phyloP scores from a whole-genome alignment of 2,797 vertebrate genomes.

The Diplodus puntazzo region DNA sequence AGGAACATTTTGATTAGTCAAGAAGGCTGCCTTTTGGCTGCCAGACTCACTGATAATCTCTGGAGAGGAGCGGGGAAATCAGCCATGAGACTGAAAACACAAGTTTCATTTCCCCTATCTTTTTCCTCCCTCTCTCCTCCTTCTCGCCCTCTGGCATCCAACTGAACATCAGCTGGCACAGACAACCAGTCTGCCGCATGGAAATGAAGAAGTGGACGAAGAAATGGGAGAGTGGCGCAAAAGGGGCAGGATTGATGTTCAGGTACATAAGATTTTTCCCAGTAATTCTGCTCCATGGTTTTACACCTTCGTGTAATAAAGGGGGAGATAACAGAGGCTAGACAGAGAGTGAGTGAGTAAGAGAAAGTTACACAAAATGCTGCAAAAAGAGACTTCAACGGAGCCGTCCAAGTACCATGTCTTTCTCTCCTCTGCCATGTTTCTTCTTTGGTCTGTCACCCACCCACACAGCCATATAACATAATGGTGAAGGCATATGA shows the following conservation, averaged over 20 bases:
- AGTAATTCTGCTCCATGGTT: conserved; percentile 10
- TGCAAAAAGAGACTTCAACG: conserved; percentile 50
- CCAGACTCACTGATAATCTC: conserved; percentile 71
- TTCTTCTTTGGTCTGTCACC: conserved; percentile 55
- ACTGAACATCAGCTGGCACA: conserved; percentile 66
- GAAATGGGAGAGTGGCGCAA: conserved; percentile 31
- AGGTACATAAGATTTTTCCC: conserved; percentile 4
- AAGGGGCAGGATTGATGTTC: conserved; percentile 16
- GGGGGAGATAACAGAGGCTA: conserved; percentile 8
- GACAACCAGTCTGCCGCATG: conserved; percentile 55
- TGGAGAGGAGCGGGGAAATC: conserved; percentile 67
- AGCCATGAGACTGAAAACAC: conserved; percentile 76
- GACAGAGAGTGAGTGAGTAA: conserved; percentile 17
- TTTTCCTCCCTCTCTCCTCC: conserved; percentile 47
- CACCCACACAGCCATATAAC: conserved; percentile 65
- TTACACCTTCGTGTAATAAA: not conserved
- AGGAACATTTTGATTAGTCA: conserved; percentile 69
- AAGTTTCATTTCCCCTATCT: conserved; percentile 65
- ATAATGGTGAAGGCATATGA: conserved; percentile 48
- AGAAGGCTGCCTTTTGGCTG: conserved; percentile 66
- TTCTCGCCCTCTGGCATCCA: conserved; percentile 64
- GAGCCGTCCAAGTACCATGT: conserved; percentile 30
- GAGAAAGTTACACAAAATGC: conserved; percentile 41
- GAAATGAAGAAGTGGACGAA: conserved; percentile 59
- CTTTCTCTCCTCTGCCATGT: conserved; percentile 43